phyloP scores from a whole-genome alignment of 2,797 vertebrate species.

The Melanotaenia nigrans region DNA sequence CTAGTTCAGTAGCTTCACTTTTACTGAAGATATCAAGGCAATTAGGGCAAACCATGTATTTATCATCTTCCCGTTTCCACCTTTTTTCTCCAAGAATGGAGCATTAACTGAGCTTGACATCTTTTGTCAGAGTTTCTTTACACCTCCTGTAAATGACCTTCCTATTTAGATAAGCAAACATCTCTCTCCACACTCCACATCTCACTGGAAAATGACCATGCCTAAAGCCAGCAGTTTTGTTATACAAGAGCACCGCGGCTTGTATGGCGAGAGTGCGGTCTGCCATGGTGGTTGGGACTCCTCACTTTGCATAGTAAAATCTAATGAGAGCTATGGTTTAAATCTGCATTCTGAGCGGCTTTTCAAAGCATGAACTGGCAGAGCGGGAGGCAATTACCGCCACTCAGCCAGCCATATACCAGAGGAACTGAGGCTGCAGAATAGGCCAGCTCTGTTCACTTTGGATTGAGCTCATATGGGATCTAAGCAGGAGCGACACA shows the following conservation, averaged over 20 bases:
- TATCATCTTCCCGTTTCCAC: conserved; percentile 44
- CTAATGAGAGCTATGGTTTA: conserved; percentile 46
- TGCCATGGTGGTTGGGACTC: conserved; percentile 30
- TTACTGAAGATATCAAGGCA: conserved; percentile 37
- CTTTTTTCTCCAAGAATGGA: conserved; percentile 52
- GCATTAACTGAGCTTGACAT: conserved; percentile 73
- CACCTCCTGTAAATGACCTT: conserved; percentile 74
- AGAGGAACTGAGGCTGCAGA: conserved; percentile 66
- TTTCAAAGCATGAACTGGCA: conserved; percentile 68
- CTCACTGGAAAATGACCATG: conserved; percentile 58
- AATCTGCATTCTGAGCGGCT: conserved; percentile 49
- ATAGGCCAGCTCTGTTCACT: conserved; percentile 64
- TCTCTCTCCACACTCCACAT: conserved; percentile 44
- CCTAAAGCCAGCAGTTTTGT: conserved; percentile 28
- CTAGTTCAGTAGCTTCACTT: conserved; percentile 24
- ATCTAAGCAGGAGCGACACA: conserved; percentile 64
- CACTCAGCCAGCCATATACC: conserved; percentile 76
- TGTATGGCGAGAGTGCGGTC: conserved; percentile 21
- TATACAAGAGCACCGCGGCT: conserved; percentile 34
- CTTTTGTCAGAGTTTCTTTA: conserved; percentile 73
- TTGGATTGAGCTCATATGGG: conserved; percentile 67
- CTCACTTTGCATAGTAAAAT: conserved; percentile 42
- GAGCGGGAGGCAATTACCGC: conserved; percentile 74
- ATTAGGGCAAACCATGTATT: conserved; percentile 35
- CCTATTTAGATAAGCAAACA: conserved; percentile 74